These are phyloP conservation scores for Neelides folsomi DNA, from an alignment of 2,888 invertebrate genomes.

Conservation along the genomic window DNA sequence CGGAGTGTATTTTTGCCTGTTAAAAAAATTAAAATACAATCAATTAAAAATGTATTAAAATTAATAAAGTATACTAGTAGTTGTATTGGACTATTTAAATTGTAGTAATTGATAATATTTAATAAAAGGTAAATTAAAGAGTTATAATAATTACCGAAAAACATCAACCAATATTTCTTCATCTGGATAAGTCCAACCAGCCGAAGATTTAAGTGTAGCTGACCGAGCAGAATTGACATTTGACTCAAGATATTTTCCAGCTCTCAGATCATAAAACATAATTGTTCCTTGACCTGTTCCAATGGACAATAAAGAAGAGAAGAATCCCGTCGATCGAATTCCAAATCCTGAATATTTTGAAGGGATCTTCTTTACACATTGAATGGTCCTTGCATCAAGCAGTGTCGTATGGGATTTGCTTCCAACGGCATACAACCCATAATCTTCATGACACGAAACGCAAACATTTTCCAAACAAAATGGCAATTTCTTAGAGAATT, in stretches of 20 bases:
- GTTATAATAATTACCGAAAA: conserved; percentile 7
- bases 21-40: too few relatives aligned
- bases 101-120: too few relatives aligned
- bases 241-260: conserved; percentile 79
- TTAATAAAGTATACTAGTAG: too few relatives aligned
- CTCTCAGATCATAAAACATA: conserved; percentile 85
- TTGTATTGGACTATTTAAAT: too few relatives aligned
- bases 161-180: conserved; percentile 31
- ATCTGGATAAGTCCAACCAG: conserved; percentile 49
- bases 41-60: too few relatives aligned
- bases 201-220: conserved; percentile 71
- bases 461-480: conserved; percentile 88
- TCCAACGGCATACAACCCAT: conserved; percentile 75
- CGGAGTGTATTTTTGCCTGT: conserved; percentile 57
- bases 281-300: conserved; percentile 77
- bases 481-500: conserved; percentile 69
- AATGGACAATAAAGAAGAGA: conserved; percentile 77
- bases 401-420: conserved; percentile 84
- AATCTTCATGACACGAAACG: conserved; percentile 70
- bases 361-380: conserved; percentile 59
- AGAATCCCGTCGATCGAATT: conserved; percentile 79
- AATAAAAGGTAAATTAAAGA: too few relatives aligned
- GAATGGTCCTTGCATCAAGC: conserved; percentile 74
- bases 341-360: conserved; percentile 79
- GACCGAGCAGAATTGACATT: conserved; percentile 78